phyloP scores from a whole-genome alignment of 2,888 invertebrate genomes.

The Drosophila parthenogenetica region DNA sequence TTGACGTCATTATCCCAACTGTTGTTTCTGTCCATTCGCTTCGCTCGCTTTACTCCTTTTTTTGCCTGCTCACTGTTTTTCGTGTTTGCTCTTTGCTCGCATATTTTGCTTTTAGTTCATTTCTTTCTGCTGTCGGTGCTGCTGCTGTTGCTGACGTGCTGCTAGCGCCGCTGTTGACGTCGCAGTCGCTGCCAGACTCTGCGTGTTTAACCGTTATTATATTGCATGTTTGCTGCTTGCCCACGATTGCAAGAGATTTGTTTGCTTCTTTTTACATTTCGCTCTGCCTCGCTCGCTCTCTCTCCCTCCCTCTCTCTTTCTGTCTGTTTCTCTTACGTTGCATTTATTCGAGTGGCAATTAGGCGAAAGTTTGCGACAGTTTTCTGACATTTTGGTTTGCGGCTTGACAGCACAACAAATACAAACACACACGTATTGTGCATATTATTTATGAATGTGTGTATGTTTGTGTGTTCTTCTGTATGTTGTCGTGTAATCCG shows the following conservation, averaged over 20 bases:
- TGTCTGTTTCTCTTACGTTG: constrained; percentile 26
- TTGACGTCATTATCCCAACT: constrained; percentile 64
- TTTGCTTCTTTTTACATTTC: constrained; percentile 1
- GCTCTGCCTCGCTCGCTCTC: not conserved
- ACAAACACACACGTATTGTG: constrained; percentile 2
- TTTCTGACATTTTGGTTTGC: constrained; percentile 65
- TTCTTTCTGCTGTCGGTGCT: not conserved
- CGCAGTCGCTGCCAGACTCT: constrained; percentile 37
- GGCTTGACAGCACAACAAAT: constrained; percentile 40
- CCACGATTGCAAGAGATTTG: constrained; percentile 44
- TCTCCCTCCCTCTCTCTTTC: constrained; percentile 1
- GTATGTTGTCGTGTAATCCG: constrained; percentile 10
- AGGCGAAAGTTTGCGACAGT: constrained; percentile 61
- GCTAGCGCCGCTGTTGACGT: not conserved
- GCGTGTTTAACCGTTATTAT: constrained; percentile 61
- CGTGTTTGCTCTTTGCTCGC: constrained; percentile 26
- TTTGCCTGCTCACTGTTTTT: constrained; percentile 26
- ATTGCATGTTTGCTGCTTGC: constrained; percentile 38
- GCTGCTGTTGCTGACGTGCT: not conserved
- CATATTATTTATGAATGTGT: not conserved
- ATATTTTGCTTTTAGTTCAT: constrained; percentile 20
- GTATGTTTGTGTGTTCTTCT: constrained; percentile 16
- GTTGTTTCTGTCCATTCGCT: constrained; percentile 42
- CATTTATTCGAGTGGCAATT: constrained; percentile 62
- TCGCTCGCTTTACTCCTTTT: constrained; percentile 28